These are phyloP conservation scores for Lordiphosa mommai DNA, from an alignment of 1,140 invertebrate species.

Conservation along the genomic window DNA sequence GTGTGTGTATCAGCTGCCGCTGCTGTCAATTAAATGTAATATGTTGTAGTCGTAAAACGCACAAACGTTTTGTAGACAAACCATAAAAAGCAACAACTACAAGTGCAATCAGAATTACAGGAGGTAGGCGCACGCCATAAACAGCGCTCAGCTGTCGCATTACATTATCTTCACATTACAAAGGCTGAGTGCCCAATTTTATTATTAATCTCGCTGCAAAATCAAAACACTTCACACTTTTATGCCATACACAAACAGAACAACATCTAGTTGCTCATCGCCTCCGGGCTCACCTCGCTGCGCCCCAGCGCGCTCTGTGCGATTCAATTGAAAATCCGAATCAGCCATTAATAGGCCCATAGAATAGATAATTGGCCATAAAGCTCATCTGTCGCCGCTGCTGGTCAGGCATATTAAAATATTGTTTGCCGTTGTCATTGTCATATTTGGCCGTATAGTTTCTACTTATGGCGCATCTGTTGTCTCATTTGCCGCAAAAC, in stretches of 20 bases:
- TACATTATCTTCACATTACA: slow-evolving; percentile 50
- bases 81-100: slow-evolving; percentile 38
- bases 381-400: slow-evolving; percentile 57
- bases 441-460: slow-evolving; percentile 23
- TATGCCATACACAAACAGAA: slow-evolving; percentile 31
- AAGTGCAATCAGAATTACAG: slow-evolving; percentile 52
- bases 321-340: slow-evolving; percentile 51
- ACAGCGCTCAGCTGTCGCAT: slow-evolving; percentile 5
- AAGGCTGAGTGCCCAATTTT: slow-evolving; percentile 40
- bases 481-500: slow-evolving; percentile 49
- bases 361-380: slow-evolving; percentile 75
- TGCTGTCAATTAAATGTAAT: slow-evolving; percentile 61
- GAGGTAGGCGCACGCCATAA: slow-evolving; percentile 14
- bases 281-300: background rate
- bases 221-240: slow-evolving; percentile 50
- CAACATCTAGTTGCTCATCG: slow-evolving; percentile 5
- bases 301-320: background rate
- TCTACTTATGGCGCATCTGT: slow-evolving; percentile 45
- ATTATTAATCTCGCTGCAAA: slow-evolving; percentile 48
- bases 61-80: slow-evolving; percentile 13
- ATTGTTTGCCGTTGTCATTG: slow-evolving; percentile 19
- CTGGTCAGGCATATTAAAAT: slow-evolving; percentile 72
- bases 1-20: slow-evolving; percentile 18
- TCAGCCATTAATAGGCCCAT: slow-evolving; percentile 64
- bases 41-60: slow-evolving; percentile 60